Conservation (phyloP, 2,888 invertebrate genomes). For the Ophion slaviceki region DNA sequence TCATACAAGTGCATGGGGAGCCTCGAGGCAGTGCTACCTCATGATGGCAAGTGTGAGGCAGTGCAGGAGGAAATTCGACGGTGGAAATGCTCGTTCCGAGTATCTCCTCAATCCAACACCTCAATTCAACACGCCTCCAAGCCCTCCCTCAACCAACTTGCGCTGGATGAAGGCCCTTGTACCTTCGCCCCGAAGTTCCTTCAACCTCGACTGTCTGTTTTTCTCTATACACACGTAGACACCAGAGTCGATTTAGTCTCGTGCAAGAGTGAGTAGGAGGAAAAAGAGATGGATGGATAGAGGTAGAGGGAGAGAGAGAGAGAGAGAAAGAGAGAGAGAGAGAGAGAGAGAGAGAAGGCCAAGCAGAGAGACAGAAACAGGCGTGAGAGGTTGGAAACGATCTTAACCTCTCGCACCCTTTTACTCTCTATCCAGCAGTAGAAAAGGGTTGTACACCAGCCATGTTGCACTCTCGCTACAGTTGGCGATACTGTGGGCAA, state of each 20-base stretch:
- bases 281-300: constrained; percentile 26
- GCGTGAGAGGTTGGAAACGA: constrained; percentile 58
- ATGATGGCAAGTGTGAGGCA: constrained; percentile 31
- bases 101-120: constrained; percentile 58
- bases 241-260: constrained; percentile 12
- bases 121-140: constrained; percentile 19
- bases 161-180: constrained; percentile 36
- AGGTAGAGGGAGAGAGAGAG: constrained; percentile 40
- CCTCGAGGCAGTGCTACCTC: constrained; percentile 31
- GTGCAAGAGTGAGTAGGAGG: constrained; percentile 59
- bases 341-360: constrained; percentile 53
- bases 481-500: constrained; percentile 59
- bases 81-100: constrained; percentile 46
- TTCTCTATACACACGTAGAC: constrained; percentile 19
- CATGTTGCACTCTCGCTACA: constrained; percentile 47
- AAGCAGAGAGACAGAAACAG: constrained; percentile 18
- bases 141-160: neutral
- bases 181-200: constrained; percentile 37
- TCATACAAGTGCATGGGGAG: constrained; percentile 13
- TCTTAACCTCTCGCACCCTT: constrained; percentile 36
- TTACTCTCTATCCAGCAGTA: constrained; percentile 7
- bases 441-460: constrained; percentile 46
- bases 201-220: constrained; percentile 37
- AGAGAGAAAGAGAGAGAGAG: constrained; percentile 10
- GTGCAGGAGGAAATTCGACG: constrained; percentile 42